A percentile compares a stretch with the other conserved stretches of the same genome.
Evolutionary conservation across 2,888 invertebrate genomes (phyloP).

Genomic region (Cephus spinipes): DNA sequence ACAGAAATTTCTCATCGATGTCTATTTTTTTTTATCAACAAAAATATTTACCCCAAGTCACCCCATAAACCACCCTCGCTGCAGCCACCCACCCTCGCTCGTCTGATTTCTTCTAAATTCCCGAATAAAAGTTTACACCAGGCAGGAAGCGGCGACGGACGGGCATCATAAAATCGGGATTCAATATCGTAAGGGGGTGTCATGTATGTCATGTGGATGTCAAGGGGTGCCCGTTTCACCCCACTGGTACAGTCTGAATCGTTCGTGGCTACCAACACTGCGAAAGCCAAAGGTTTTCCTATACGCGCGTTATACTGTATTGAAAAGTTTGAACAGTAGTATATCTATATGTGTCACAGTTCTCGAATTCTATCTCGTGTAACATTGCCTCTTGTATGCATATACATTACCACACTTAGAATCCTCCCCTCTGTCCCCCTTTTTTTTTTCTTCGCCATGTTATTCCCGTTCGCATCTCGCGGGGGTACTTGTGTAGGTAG

Average conservation of each 20-base stretch:
- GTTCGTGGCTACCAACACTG: not conserved
- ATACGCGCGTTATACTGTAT: not conserved
- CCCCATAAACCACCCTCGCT: not conserved
- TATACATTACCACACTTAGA: not conserved
- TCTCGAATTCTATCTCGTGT: not conserved
- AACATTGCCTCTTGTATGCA: not conserved
- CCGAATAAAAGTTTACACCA: conserved; percentile 66
- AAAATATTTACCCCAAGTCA: not conserved
- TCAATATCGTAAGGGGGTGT: conserved; percentile 56
- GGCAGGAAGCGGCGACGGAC: conserved; percentile 31
- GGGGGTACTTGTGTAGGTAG: conserved; percentile 52
- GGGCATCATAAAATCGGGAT: conserved; percentile 62
- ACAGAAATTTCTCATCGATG: not conserved
- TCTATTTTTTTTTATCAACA: not conserved
- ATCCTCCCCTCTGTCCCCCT: conserved; percentile 15
- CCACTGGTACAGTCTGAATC: conserved; percentile 4
- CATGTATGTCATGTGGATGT: conserved; percentile 45
- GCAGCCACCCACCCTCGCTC: conserved; percentile 5
- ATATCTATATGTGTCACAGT: not conserved
- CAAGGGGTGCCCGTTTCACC: conserved; percentile 40
- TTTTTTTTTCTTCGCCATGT: conserved; percentile 2
- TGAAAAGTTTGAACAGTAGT: not conserved
- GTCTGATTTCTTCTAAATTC: conserved; percentile 62
- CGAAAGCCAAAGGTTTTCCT: not conserved
- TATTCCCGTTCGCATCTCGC: conserved; percentile 13